Conservation (phyloP, 2,113 vertebrate genomes). For the Philantomba maxwellii region DNA sequence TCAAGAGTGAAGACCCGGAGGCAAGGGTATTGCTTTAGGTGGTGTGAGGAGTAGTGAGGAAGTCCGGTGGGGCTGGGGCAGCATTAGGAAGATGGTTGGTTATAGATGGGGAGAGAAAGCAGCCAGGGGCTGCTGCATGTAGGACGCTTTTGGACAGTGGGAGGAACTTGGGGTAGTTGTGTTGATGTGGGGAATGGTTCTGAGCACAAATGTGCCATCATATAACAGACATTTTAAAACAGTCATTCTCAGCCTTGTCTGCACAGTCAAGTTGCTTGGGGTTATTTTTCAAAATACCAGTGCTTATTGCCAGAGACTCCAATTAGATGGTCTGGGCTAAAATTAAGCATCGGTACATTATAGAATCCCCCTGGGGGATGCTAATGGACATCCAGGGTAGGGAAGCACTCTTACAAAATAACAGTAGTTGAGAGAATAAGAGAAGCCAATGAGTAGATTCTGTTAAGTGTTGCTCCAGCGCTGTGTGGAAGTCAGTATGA, state of each 20-base stretch:
- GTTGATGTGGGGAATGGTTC: background rate
- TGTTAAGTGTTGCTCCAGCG: background rate
- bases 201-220: background rate
- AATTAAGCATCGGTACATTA: background rate
- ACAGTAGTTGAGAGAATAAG: background rate
- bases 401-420: background rate
- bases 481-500: background rate
- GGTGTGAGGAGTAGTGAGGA: background rate
- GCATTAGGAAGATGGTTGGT: too few species aligned
- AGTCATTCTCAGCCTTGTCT: background rate
- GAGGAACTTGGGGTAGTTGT: background rate
- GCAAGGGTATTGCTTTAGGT: background rate
- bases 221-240: background rate
- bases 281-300: background rate
- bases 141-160: background rate
- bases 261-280: background rate
- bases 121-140: background rate
- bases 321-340: background rate
- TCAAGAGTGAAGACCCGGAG: background rate
- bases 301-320: background rate
- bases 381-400: background rate
- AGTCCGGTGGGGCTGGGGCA: background rate
- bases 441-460: background rate
- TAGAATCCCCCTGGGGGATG: background rate
- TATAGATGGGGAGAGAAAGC: background rate